Conservation (phyloP, 2,113 vertebrate species). For the Petromus typicus region DNA sequence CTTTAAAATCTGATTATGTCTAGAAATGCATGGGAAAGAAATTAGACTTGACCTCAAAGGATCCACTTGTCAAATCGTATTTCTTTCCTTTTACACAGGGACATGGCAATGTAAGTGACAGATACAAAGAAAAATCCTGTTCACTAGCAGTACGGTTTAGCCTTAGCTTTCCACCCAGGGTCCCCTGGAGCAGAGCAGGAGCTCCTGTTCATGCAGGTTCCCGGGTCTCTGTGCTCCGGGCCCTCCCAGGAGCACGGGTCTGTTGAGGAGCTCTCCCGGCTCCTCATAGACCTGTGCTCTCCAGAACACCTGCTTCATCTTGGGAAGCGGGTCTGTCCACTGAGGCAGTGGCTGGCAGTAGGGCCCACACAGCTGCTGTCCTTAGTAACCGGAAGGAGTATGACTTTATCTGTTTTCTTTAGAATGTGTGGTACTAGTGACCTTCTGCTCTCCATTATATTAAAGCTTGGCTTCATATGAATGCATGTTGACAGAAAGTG, state of each 20-base stretch:
- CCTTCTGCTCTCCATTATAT: not conserved
- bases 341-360: not conserved
- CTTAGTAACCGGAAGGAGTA: not conserved
- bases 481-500: not conserved
- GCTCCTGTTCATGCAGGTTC: fast-evolving
- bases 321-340: not conserved
- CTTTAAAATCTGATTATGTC: conserved; percentile 49
- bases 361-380: not conserved
- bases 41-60: conserved; percentile 48
- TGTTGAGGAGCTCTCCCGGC: not conserved
- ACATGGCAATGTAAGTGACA: conserved; percentile 19
- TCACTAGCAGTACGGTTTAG: not conserved
- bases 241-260: too few relatives aligned
- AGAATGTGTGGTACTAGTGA: not conserved
- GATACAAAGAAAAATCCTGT: not conserved
- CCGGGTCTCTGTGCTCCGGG: not conserved
- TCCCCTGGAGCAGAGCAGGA: not conserved
- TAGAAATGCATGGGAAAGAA: conserved; percentile 57
- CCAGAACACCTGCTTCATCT: not conserved
- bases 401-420: not conserved
- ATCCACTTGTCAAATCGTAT: not conserved
- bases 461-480: not conserved
- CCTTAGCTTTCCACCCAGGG: not conserved
- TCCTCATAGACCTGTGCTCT: not conserved
- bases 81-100: conserved; percentile 39